These are phyloP conservation scores for Micoletzkya japonica DNA, from an alignment of 2,888 invertebrate species.

Conservation along the genomic window DNA sequence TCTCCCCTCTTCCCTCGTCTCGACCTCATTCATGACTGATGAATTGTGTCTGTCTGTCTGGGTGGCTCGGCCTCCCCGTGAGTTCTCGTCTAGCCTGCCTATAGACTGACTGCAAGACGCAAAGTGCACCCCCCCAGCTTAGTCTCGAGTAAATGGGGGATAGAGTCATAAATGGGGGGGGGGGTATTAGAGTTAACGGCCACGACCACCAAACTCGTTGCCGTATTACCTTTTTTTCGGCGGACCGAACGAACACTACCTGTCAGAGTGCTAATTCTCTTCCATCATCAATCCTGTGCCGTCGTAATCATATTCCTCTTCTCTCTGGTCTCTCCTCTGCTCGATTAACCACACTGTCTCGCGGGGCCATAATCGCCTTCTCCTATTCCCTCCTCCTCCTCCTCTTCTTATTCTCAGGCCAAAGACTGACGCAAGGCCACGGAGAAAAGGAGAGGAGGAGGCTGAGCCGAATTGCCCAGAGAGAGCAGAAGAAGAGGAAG, in stretches of 20 bases:
- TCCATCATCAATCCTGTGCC: not conserved
- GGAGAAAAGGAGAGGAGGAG: not conserved
- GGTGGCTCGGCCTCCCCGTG: too few species aligned
- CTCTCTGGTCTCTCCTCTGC: not conserved
- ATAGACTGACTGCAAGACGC: too few species aligned
- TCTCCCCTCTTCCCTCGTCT: too few species aligned
- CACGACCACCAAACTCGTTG: not conserved
- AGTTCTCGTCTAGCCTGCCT: too few species aligned
- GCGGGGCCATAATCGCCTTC: not conserved
- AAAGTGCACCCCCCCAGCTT: too few species aligned
- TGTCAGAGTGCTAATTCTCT: not conserved
- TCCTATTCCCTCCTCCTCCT: not conserved
- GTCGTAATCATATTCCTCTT: not conserved
- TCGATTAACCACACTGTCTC: not conserved
- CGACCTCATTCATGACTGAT: too few species aligned
- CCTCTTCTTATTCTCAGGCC: not conserved
- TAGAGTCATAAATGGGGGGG: too few species aligned
- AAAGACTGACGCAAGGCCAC: not conserved
- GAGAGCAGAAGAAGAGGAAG: slow-evolving; percentile 17
- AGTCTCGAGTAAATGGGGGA: too few species aligned
- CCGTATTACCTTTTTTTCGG: too few species aligned
- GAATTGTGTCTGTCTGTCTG: too few species aligned
- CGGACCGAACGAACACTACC: not conserved
- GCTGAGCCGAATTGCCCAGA: too few species aligned
- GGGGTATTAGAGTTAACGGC: not conserved